These are phyloP conservation scores for Lanius ludovicianus DNA, from an alignment of 2,113 vertebrate species.

Conservation along the genomic window DNA sequence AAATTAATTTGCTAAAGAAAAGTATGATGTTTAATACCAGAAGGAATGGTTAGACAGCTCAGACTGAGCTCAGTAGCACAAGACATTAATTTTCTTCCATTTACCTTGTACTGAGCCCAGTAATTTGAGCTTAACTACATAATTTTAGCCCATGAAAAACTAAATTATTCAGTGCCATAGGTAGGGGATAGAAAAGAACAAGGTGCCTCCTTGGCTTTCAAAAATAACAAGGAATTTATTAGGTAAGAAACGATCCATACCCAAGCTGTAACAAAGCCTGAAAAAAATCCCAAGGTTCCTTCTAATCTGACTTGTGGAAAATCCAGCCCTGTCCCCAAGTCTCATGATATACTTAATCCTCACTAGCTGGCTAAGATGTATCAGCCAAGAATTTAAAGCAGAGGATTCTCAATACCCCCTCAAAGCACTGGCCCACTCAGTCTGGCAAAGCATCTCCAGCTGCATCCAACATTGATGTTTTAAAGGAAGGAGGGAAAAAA, in stretches of 20 bases:
- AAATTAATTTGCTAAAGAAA: conserved; percentile 12
- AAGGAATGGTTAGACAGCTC: not conserved
- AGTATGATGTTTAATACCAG: not conserved
- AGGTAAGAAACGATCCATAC: conserved; percentile 12
- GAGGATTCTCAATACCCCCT: not conserved
- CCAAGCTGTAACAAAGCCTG: not conserved
- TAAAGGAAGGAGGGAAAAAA: not conserved
- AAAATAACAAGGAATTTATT: conserved; percentile 27
- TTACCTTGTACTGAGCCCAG: not conserved
- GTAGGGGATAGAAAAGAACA: conserved; percentile 7
- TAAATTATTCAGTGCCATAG: conserved; percentile 40
- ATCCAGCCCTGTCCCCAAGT: not conserved
- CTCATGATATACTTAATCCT: not conserved
- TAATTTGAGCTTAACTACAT: conserved; percentile 36
- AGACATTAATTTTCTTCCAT: conserved; percentile 39
- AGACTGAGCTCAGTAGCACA: conserved; percentile 3
- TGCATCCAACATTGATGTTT: not conserved
- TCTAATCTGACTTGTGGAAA: conserved; percentile 18
- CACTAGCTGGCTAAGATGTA: not conserved
- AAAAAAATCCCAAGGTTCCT: not conserved
- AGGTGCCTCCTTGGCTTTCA: conserved; percentile 27
- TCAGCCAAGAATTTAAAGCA: not conserved
- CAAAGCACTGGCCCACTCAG: not conserved
- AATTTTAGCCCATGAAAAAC: conserved; percentile 24
- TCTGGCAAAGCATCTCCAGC: not conserved